These are phyloP conservation scores for Calidris pugnax DNA, from an alignment of 2,113 vertebrate species.

Conservation along the genomic window DNA sequence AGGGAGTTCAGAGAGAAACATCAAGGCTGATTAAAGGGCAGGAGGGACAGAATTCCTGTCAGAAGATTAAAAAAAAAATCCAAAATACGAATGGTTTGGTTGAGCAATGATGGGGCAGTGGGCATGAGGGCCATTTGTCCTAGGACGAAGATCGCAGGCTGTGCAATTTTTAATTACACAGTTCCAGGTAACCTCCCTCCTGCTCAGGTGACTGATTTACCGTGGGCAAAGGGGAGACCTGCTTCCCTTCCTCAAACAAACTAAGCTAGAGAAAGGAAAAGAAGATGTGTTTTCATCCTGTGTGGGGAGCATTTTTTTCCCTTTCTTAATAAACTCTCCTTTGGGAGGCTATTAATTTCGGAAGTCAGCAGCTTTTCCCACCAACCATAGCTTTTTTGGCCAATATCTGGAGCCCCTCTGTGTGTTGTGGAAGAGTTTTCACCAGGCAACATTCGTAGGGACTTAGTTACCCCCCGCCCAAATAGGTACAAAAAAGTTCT, in stretches of 20 bases:
- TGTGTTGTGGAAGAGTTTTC: background rate
- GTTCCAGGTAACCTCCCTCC: background rate
- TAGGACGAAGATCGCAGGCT: background rate
- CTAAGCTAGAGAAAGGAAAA: background rate
- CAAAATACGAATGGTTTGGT: background rate
- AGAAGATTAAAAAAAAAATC: background rate
- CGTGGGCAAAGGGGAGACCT: background rate
- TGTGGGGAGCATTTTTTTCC: background rate
- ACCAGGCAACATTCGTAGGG: background rate
- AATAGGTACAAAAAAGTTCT: background rate
- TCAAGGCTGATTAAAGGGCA: background rate
- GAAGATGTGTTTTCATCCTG: background rate
- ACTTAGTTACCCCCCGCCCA: background rate
- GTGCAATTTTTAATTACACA: background rate
- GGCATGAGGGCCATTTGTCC: background rate
- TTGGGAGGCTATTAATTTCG: background rate
- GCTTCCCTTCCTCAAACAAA: background rate
- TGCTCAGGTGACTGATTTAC: background rate
- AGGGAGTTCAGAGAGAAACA: constrained; percentile 2
- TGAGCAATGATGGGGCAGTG: background rate
- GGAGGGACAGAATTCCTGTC: background rate
- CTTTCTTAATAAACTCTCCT: background rate
- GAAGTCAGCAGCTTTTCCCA: background rate
- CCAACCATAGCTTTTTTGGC: background rate
- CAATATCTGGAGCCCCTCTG: background rate